phyloP scores from a whole-genome alignment of 2,113 vertebrate genomes.

The Microtus oregoni region DNA sequence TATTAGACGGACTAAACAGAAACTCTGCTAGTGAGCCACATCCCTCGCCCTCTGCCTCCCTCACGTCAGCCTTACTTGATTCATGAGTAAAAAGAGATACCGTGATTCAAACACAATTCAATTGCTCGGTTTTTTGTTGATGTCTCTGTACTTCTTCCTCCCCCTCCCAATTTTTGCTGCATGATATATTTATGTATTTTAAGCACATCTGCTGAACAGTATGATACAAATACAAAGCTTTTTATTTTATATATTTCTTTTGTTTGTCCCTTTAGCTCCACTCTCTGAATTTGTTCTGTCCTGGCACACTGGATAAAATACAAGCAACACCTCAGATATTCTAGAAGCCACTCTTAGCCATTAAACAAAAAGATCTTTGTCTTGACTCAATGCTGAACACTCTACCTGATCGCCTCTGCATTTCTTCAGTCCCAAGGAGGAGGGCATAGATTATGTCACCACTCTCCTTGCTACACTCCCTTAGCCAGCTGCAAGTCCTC shows the following conservation, averaged over 20 bases:
- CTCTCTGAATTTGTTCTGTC: neutral
- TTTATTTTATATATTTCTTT: too few species aligned
- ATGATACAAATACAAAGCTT: neutral
- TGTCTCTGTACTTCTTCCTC: fast-evolving
- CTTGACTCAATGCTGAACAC: neutral
- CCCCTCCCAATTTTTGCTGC: neutral
- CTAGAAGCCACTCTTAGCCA: neutral
- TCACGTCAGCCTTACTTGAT: neutral
- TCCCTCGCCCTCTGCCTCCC: neutral
- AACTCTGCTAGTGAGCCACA: neutral
- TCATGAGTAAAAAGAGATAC: neutral
- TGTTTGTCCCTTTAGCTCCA: neutral
- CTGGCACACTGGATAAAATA: neutral
- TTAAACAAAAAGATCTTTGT: neutral
- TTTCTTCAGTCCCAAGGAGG: neutral
- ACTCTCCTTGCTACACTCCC: neutral
- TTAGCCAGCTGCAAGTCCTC: neutral
- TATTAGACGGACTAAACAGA: too few species aligned
- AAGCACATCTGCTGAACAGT: neutral
- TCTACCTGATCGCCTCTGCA: neutral
- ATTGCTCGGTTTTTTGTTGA: too few species aligned
- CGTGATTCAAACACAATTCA: neutral
- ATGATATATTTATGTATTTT: neutral
- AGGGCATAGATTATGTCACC: neutral
- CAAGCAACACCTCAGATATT: neutral